Evolutionary conservation across 2,888 invertebrate species (phyloP).

Genomic region (Agonopterix alstromeriana): DNA sequence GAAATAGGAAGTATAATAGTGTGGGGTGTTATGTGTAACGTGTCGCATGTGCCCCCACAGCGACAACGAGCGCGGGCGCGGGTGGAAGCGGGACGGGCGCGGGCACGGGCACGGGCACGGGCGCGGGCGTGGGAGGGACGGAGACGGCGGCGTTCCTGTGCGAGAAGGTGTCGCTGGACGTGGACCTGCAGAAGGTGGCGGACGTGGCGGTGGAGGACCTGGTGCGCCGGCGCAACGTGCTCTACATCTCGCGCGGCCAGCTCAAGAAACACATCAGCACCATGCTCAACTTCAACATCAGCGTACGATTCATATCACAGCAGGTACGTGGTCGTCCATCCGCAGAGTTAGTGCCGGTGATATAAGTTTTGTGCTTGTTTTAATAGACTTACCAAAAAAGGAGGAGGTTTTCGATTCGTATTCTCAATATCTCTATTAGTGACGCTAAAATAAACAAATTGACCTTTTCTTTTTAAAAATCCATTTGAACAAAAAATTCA

Average conservation of each 20-base stretch:
- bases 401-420: too few species aligned
- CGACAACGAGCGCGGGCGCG: not conserved
- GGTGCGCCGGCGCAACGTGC: constrained; percentile 87
- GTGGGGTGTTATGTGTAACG: too few species aligned
- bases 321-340: constrained; percentile 54
- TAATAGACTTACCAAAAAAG: too few species aligned
- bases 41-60: not conserved
- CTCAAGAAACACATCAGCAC: constrained; percentile 94
- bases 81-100: constrained; percentile 15
- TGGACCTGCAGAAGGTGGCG: constrained; percentile 92
- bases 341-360: not conserved
- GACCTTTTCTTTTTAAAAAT: too few species aligned
- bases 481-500: too few species aligned
- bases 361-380: too few species aligned
- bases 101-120: not conserved
- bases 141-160: constrained; percentile 90
- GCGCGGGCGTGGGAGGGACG: constrained; percentile 57
- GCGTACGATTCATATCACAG: constrained; percentile 93
- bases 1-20: too few species aligned
- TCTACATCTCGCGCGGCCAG: constrained; percentile 91
- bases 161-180: constrained; percentile 89
- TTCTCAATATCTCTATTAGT: too few species aligned
- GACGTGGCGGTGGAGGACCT: constrained; percentile 93
- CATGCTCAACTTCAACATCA: constrained; percentile 91
- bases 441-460: too few species aligned